These are phyloP conservation scores for Phoxinus dragarum DNA, from an alignment of 2,797 vertebrate genomes.

Conservation along the genomic window DNA sequence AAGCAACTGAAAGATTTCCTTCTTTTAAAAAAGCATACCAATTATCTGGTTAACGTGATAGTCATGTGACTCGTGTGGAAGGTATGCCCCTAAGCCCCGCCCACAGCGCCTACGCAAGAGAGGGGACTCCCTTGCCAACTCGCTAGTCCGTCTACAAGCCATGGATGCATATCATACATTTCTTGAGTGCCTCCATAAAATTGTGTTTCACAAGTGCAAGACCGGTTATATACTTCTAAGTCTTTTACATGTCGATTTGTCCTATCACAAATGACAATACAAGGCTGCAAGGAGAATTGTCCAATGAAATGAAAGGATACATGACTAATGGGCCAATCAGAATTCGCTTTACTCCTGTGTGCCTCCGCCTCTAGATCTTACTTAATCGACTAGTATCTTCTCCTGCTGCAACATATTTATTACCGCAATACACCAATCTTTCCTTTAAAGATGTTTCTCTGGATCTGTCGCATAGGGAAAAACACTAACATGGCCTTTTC, in stretches of 20 bases:
- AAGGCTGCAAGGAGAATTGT: not conserved
- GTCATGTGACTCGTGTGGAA: not conserved
- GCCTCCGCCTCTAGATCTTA: not conserved
- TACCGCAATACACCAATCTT: slow-evolving; percentile 14
- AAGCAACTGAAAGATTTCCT: not conserved
- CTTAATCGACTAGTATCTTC: not conserved
- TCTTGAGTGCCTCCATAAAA: not conserved
- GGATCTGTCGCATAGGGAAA: slow-evolving; percentile 58
- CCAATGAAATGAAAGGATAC: slow-evolving; percentile 69
- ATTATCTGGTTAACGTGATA: not conserved
- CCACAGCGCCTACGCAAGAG: slow-evolving; percentile 28
- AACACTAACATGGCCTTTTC: slow-evolving; percentile 54
- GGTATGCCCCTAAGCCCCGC: not conserved
- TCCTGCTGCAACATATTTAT: slow-evolving; percentile 20
- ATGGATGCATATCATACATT: slow-evolving; percentile 3
- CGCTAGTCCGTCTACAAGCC: slow-evolving; percentile 40
- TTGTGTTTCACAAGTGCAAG: not conserved
- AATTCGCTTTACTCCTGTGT: slow-evolving; percentile 54
- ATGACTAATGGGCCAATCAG: slow-evolving; percentile 67
- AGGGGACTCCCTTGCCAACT: slow-evolving; percentile 12
- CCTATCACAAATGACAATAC: not conserved
- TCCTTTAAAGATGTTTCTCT: slow-evolving; percentile 68
- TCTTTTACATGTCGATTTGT: too few relatives aligned
- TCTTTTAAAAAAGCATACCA: not conserved
- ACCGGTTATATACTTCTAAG: not conserved